These are phyloP conservation scores for Agonopterix subpropinquella DNA, from an alignment of 2,888 invertebrate genomes.

Conservation along the genomic window DNA sequence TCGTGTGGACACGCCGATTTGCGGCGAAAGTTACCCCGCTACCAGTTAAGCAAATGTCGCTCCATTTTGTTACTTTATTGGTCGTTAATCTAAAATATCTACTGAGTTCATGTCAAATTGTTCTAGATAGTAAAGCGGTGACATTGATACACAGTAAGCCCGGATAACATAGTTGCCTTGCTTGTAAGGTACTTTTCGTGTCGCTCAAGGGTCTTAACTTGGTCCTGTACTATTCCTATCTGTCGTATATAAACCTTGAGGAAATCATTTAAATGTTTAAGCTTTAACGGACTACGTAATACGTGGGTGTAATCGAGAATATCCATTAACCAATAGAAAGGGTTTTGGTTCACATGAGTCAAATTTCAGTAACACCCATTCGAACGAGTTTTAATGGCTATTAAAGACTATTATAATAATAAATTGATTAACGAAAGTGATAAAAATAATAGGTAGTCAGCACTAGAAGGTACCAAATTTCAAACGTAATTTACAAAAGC, in stretches of 20 bases:
- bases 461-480: conserved; percentile 11
- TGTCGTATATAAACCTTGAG: too few relatives aligned
- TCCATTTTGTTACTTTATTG: conserved; percentile 12
- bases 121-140: not conserved
- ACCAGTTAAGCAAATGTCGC: conserved; percentile 11
- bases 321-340: not conserved
- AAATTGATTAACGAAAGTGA: conserved; percentile 18
- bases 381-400: not conserved
- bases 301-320: not conserved
- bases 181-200: too few relatives aligned
- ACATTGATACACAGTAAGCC: not conserved
- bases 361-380: conserved; percentile 4
- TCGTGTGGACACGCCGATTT: conserved; percentile 34
- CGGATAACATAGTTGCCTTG: not conserved
- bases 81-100: not conserved
- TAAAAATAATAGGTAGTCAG: conserved; percentile 8
- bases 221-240: too few relatives aligned
- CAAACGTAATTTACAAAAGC: conserved; percentile 13
- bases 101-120: conserved; percentile 6
- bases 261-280: too few relatives aligned
- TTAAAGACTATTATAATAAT: conserved; percentile 2
- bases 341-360: conserved; percentile 5
- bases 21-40: conserved; percentile 32
- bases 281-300: too few relatives aligned
- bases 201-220: too few relatives aligned